Evolutionary conservation across 1,140 invertebrate species (phyloP), one percentile per base, ranked within the genome.

Genomic region (Eumeta japonica): DNA sequence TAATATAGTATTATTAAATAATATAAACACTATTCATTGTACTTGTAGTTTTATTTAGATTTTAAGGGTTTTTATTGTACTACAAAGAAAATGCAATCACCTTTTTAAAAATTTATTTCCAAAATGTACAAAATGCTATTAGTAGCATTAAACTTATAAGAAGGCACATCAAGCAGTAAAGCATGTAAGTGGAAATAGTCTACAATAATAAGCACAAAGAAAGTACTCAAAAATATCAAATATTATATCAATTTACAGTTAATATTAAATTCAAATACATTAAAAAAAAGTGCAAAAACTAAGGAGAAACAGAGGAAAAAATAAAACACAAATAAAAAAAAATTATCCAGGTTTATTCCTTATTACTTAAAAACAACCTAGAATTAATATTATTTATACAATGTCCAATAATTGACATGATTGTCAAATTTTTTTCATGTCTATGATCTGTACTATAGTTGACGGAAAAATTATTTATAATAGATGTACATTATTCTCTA

Each of bases 331-430:
- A 62, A 61, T 56, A 45, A 60, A 62, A 65, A 68, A 73, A 58
- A 65, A 70, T 70, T 63, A 70, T 70, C 65, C 64, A 68, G 59
- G 59, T 73, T 73, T 67, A 73, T 70, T 73, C 55, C 68, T 73
- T 70, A 73, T 68, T 55, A 62, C 55, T 64, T 63, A 73, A 50
- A 66, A 70, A 68, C 44, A 61, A 62, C 60, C 62, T 68, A 70
- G 46, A 54, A 46, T 63, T 64, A 63, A 58, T 70, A 70, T 67
- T n/a, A n/a, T 70, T 72, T 73, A 67, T 73, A 73, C 65, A 73
- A 59, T 61, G 64, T 70, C 67, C 58, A 62, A 56, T 51, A n/a
- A n/a, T 13, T 52, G 58, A 68, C 58, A 59, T 56, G 55, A 43
- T 58, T 46, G 43, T 59, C 42, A 49, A 57, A 48, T 58, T 58